Percentiles rank a stretch among this genome's conserved stretches.
These are phyloP conservation scores for Neomicropteryx cornuta DNA, from an alignment of 1,140 invertebrate genomes.

Conservation along the genomic window DNA sequence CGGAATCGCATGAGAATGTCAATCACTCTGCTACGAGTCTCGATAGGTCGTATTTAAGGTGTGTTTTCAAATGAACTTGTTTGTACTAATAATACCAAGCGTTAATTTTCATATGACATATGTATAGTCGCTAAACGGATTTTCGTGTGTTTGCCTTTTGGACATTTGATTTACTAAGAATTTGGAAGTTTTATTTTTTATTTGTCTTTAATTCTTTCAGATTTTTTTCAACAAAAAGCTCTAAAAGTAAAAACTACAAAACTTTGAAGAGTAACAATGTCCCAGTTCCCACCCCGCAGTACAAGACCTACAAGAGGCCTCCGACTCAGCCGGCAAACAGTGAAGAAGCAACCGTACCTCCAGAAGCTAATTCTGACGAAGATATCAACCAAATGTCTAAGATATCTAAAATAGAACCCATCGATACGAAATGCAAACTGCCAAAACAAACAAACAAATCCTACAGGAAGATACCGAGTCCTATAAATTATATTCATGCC, in stretches of 20 bases:
- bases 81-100: constrained; percentile 19
- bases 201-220: too few species aligned
- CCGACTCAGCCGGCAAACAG: not conserved
- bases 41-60: constrained; percentile 57
- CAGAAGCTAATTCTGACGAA: constrained; percentile 7
- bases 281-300: constrained; percentile 66
- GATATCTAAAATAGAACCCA: constrained; percentile 14
- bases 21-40: constrained; percentile 48
- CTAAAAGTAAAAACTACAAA: constrained; percentile 19
- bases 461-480: constrained; percentile 33
- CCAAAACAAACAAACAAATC: too few species aligned
- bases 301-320: constrained; percentile 49
- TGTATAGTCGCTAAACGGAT: too few species aligned
- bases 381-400: constrained; percentile 12
- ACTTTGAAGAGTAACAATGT: constrained; percentile 42
- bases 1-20: constrained; percentile 39
- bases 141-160: too few species aligned
- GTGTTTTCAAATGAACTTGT: constrained; percentile 29
- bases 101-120: too few species aligned
- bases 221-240: constrained; percentile 20
- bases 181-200: too few species aligned
- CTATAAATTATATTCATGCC: constrained; percentile 49
- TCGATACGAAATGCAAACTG: constrained; percentile 4
- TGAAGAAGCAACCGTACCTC: constrained; percentile 3
- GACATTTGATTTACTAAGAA: too few species aligned